Evolutionary conservation across 1,140 invertebrate genomes (phyloP).

Genomic region (Trialeurodes vaporariorum): DNA sequence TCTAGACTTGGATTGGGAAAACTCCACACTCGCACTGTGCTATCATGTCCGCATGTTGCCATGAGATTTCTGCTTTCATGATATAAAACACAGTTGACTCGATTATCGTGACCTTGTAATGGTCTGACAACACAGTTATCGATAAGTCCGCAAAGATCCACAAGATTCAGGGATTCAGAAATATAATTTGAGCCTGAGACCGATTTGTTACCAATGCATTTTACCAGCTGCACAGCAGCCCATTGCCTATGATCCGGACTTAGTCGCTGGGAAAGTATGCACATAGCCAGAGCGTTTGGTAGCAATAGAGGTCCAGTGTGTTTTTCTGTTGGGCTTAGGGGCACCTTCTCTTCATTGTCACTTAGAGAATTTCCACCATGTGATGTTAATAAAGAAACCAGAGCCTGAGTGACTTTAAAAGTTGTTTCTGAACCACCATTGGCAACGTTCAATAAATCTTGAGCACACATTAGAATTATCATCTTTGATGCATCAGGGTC

Average conservation of each 20-base stretch:
- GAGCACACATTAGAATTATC: constrained; percentile 46
- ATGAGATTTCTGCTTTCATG: constrained; percentile 36
- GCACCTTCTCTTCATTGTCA: constrained; percentile 25
- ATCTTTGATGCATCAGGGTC: constrained; percentile 42
- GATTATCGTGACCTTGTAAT: constrained; percentile 44
- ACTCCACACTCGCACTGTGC: constrained; percentile 50
- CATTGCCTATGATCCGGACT: constrained; percentile 41
- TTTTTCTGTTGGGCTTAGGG: constrained; percentile 23
- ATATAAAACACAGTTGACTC: constrained; percentile 37
- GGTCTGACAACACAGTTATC: constrained; percentile 33
- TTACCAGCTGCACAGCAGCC: constrained; percentile 45
- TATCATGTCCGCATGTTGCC: constrained; percentile 47
- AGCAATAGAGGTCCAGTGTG: constrained; percentile 37
- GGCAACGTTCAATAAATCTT: constrained; percentile 43
- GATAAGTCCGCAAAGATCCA: constrained; percentile 36
- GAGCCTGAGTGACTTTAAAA: constrained; percentile 47
- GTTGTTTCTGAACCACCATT: constrained; percentile 31
- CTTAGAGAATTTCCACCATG: constrained; percentile 36
- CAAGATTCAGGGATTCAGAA: constrained; percentile 32
- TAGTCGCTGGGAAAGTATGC: constrained; percentile 42
- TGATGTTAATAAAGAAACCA: constrained; percentile 43
- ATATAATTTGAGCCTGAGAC: neutral
- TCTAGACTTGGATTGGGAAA: constrained; percentile 38
- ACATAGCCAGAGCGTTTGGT: constrained; percentile 50
- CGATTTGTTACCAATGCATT: constrained; percentile 13